These are phyloP conservation scores for Masnerella sp. DNA, from an alignment of 2,888 invertebrate genomes.

Conservation along the genomic window DNA sequence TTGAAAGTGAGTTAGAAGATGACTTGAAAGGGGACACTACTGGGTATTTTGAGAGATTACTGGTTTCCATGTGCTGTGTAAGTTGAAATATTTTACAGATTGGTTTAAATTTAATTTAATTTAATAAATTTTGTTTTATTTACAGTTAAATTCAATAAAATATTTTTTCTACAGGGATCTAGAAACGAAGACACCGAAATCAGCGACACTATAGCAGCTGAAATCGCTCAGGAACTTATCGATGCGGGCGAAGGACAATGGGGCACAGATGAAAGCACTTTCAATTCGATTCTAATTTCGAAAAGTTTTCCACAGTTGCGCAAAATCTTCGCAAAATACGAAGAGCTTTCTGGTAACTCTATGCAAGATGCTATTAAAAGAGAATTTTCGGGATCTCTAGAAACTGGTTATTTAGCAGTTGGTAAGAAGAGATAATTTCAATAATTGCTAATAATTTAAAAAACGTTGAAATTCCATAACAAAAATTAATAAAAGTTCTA, in stretches of 20 bases:
- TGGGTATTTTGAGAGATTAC: constrained; percentile 95
- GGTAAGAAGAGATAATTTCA: constrained; percentile 74
- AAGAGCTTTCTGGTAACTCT: constrained; percentile 86
- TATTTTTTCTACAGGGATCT: constrained; percentile 78
- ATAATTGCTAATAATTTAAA: neutral
- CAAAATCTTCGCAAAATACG: constrained; percentile 85
- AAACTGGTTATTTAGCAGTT: constrained; percentile 89
- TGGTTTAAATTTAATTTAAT: constrained; percentile 82
- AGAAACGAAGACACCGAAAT: constrained; percentile 88
- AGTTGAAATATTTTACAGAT: constrained; percentile 45
- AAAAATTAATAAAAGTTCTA: neutral
- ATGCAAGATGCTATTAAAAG: constrained; percentile 88
- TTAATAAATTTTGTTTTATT: constrained; percentile 77
- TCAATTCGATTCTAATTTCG: constrained; percentile 90
- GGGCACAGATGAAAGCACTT: constrained; percentile 93
- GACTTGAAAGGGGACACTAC: constrained; percentile 95
- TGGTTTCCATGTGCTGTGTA: constrained; percentile 86
- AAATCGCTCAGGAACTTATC: constrained; percentile 86
- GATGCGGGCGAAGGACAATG: constrained; percentile 85
- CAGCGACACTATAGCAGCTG: constrained; percentile 86
- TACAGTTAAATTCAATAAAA: too few species aligned
- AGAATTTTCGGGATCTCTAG: constrained; percentile 88
- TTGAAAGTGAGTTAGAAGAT: constrained; percentile 88
- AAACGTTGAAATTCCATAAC: neutral
- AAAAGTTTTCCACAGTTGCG: constrained; percentile 85